Evolutionary conservation across 2,888 invertebrate species (phyloP), one percentile per base, ranked within the genome.

Genomic region (Apocheima hispidaria): DNA sequence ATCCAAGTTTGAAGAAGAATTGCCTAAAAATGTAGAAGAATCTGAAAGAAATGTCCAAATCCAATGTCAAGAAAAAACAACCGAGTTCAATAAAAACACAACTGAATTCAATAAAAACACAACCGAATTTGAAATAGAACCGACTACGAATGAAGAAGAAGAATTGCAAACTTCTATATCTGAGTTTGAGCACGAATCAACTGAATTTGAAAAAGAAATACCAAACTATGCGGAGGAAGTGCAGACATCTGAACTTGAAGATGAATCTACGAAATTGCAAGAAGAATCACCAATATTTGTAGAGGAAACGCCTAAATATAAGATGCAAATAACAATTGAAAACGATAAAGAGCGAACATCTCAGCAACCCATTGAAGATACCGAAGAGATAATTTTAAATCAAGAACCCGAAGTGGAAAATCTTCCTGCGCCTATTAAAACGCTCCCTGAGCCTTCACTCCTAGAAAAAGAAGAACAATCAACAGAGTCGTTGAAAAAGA

Each of bases 371-470:
- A 53, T 30, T 30, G 55, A 56, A 55, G 51, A 51, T 20, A 46
- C 23, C 40, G 62, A 63, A 26, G 21, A 54, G 14, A 7, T 28
- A 26, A 12, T 49, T 14, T 9, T 43, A 26, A 54, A 28, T 40
- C 7, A 54, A 49, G 41, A 50, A 60, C 10, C 44, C 2, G 50
- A 54, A 49, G 28, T 43, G 23, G 57, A 63, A 52, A 53, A 65
- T 14, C 55, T 35, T 49, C 48, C 57, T 41, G 54, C 60, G 36
- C 64, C 70, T 21, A 48, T 63, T 16, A 52, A 60, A 18, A 68
- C 73, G 58, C 53, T 70, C 7, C 52, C 71, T 20, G 74, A 77
- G 57, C 54, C 64, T 1, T 58, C 44, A 46, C 28, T 70, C 26
- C 66, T 52, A 20, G 54, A 60, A n/a, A 65, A 64, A 23, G 63